Conservation (phyloP, 2,888 invertebrate genomes). For the Phania funesta region DNA sequence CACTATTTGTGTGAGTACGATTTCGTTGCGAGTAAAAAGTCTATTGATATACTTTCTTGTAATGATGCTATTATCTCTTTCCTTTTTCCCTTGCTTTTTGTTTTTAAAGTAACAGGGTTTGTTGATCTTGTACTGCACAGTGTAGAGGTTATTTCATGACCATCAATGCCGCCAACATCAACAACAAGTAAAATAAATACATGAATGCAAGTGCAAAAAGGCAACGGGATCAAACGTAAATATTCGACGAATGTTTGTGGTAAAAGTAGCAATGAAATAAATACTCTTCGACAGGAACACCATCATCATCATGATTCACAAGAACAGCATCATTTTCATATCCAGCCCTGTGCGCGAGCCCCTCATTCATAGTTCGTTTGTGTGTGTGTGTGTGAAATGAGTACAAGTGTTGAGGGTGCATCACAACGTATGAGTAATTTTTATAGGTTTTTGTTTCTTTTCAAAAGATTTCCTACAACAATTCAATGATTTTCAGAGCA, state of each 20-base stretch:
- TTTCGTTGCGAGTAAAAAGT: conserved; percentile 30
- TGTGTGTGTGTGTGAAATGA: not conserved
- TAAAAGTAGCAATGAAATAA: conserved; percentile 23
- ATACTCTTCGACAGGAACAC: conserved; percentile 40
- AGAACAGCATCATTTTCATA: no score
- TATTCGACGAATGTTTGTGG: conserved; percentile 25
- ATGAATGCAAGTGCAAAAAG: not conserved
- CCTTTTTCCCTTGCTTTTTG: not conserved
- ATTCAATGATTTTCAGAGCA: conserved; percentile 30
- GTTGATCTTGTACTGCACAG: not conserved
- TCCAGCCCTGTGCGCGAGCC: no score
- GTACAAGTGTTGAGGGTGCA: conserved; percentile 18
- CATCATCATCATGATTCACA: conserved; percentile 11
- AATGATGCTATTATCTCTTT: conserved; percentile 22
- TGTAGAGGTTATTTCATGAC: conserved; percentile 39
- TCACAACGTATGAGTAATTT: conserved; percentile 45
- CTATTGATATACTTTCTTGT: conserved; percentile 54
- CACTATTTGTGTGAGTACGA: not conserved
- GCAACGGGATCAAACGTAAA: conserved; percentile 32
- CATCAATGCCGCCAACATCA: conserved; percentile 25
- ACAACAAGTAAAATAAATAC: no score
- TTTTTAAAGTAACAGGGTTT: no score
- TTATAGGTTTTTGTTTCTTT: not conserved
- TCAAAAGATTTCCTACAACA: no score
- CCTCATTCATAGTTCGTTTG: no score